Base-by-base conservation (phyloP, 2,888 invertebrate genomes). In the Brenthis daphne region DNA sequence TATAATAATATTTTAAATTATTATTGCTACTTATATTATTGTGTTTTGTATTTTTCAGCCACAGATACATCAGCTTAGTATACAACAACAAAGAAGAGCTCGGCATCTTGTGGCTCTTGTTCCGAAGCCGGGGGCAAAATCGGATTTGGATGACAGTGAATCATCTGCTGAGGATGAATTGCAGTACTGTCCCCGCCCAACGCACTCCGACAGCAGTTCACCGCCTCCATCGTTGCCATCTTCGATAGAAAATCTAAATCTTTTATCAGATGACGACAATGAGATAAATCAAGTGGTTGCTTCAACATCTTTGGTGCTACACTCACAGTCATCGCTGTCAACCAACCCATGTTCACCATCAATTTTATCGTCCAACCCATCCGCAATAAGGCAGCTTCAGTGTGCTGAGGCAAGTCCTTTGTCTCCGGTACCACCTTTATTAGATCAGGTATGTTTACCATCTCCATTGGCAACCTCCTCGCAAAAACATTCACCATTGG, bases 181-280 rank as follows among this genome's bases (percentile, higher is more conserved):
- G 16, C 70, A 65, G 51, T 50, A 50, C 47, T 55, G 13, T 20
- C 14, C 12, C 29, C 68, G 65, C 61, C 63, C 61, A 64, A 56
- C 63, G 55, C 16, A 70, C 70, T 73, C 68, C 53, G 68, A 69
- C 63, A 69, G 68, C 53, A 69, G 72, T 69, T 73, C 72, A 70
- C 69, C 71, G 64, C 69, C 70, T 65, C 67, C 67, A 57, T 67
- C 71, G 65, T 61, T 72, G 64, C 69, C 69, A 54, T 73, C 69
- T 66, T 72, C 66, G 33, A 55, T 70, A 57, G 61, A 67, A 64
- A 67, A 70, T 48, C 56, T 70, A 37, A 67, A 67, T 43, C 65
- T 72, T 43, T 29, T 71, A 20, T 63, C 67, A 33, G 65, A 58
- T 58, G 65, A 65, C 53, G 54, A 65, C 53, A 58, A 43, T 58